Percentiles rank a stretch among this genome's conserved stretches.
These are phyloP conservation scores for Acridotheres tristis DNA, from an alignment of 2,797 vertebrate species.

Conservation along the genomic window DNA sequence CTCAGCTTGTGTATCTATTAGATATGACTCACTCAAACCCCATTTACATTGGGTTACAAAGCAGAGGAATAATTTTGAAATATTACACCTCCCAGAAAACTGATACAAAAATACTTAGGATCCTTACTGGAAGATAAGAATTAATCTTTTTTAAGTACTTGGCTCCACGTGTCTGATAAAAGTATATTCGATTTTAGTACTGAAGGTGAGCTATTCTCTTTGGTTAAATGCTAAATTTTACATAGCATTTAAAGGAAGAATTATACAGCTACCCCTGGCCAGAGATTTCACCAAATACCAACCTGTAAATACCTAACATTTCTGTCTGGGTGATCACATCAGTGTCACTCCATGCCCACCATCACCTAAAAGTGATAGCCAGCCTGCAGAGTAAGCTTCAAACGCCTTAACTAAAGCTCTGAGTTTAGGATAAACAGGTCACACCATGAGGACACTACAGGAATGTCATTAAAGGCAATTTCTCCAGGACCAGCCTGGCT, in stretches of 20 bases:
- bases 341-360: neutral
- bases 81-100: neutral
- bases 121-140: neutral
- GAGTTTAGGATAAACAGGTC: neutral
- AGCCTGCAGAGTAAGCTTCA: neutral
- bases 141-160: neutral
- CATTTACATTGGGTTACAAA: neutral
- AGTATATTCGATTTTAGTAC: neutral
- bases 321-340: neutral
- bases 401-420: neutral
- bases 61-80: neutral
- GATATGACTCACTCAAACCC: neutral
- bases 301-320: neutral
- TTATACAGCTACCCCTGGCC: neutral
- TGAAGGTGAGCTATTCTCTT: neutral
- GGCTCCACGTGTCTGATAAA: rapidly evolving
- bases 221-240: neutral
- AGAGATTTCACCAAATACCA: neutral
- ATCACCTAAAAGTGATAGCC: neutral
- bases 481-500: neutral
- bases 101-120: neutral
- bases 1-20: neutral
- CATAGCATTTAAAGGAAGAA: neutral
- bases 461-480: neutral
- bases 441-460: rapidly evolving